These are phyloP conservation scores for Yponomeuta cagnagella DNA, from an alignment of 2,888 invertebrate species.

Conservation along the genomic window DNA sequence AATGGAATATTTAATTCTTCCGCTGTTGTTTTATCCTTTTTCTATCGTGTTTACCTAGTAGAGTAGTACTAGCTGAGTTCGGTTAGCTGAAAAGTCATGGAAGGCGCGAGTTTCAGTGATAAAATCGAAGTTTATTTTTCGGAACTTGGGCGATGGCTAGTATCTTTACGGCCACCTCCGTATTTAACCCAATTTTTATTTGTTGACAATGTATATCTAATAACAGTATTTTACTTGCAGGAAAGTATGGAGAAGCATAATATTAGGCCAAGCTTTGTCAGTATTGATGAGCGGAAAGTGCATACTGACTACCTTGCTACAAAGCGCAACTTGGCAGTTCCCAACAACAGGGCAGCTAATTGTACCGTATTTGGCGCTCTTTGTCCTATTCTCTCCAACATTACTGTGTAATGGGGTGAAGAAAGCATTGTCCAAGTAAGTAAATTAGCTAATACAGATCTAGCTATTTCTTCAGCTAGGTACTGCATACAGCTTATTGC, in stretches of 20 bases:
- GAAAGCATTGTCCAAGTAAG: conserved; percentile 79
- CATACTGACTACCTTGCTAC: conserved; percentile 81
- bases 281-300: conserved; percentile 86
- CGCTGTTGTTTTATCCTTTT: background rate
- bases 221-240: conserved; percentile 49
- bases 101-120: conserved; percentile 76
- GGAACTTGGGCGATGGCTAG: conserved; percentile 82
- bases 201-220: background rate
- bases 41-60: background rate
- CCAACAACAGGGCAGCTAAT: conserved; percentile 89
- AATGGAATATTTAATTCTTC: conserved; percentile 5
- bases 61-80: background rate
- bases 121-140: conserved; percentile 80
- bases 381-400: conserved; percentile 85
- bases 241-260: conserved; percentile 83
- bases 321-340: conserved; percentile 80
- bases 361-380: conserved; percentile 85
- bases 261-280: conserved; percentile 85
- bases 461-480: too few species aligned
- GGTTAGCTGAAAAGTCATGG: conserved; percentile 36
- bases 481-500: too few species aligned
- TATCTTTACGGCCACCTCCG: conserved; percentile 26
- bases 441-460: conserved; percentile 15
- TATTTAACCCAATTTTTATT: background rate
- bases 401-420: conserved; percentile 83